A percentile compares a stretch with the other conserved stretches of the same genome.
These are phyloP conservation scores for Erpetoichthys calabaricus DNA, from an alignment of 2,797 vertebrate genomes.

Conservation along the genomic window DNA sequence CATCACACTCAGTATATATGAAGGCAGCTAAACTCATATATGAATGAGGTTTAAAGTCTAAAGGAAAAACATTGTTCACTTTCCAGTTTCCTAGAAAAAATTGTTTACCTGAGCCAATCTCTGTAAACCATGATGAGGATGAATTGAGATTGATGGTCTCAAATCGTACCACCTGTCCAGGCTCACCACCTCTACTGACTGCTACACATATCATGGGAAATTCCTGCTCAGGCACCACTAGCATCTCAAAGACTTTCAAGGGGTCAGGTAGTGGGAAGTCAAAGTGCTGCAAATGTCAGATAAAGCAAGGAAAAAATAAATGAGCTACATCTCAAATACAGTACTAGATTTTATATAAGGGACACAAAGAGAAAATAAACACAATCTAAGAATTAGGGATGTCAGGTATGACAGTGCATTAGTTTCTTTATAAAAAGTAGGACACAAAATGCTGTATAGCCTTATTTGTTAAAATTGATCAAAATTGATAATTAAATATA, in stretches of 20 bases:
- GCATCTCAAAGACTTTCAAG: slow-evolving; percentile 92
- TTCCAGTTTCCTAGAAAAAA: too few relatives aligned
- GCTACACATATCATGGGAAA: slow-evolving; percentile 94
- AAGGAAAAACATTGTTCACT: too few relatives aligned
- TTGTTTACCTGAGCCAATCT: slow-evolving; percentile 71
- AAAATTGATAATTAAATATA: neutral
- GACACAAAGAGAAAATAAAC: neutral
- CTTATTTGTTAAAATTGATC: neutral
- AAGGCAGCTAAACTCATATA: too few relatives aligned
- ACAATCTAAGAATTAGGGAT: neutral
- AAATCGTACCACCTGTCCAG: slow-evolving; percentile 81
- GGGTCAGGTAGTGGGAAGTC: slow-evolving; percentile 93
- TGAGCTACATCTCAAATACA: neutral
- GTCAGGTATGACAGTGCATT: neutral
- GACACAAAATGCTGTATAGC: neutral
- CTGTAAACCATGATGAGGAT: slow-evolving; percentile 95
- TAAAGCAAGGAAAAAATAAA: neutral
- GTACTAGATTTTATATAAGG: neutral
- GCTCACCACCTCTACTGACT: slow-evolving; percentile 69
- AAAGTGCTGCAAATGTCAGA: slow-evolving; percentile 65
- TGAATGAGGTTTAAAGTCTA: too few relatives aligned
- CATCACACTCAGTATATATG: too few relatives aligned
- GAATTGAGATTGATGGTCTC: slow-evolving; percentile 98
- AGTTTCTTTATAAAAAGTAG: neutral
- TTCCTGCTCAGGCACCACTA: slow-evolving; percentile 93